Base-by-base conservation (phyloP, 2,797 vertebrate genomes). In the Chlorospingus flavigularis region DNA sequence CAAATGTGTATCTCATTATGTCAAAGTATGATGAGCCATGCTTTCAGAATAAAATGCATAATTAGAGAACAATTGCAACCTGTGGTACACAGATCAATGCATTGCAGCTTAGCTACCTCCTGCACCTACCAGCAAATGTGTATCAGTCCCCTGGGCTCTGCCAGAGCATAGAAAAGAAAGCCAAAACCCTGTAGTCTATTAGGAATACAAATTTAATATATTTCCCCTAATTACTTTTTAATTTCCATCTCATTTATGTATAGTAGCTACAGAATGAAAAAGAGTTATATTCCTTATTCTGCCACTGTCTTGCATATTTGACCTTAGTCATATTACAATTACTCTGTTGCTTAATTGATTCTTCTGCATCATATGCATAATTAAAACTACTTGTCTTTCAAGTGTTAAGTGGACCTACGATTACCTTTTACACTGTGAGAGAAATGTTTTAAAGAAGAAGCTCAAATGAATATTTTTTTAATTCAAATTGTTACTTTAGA, bases 181-280 rank as follows among this genome's bases (percentile, higher is more conserved):
- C 48, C 42, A 92, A 88, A 94, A 43, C 18, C 13, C 23, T 78
- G 50, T 58, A 83, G 35, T 80, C 81, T 43, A 67, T 90, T 94
- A 94, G 35, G 48, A 88, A 86, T 86, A 86, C 53, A 90, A 85
- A 92, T 91, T 85, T 50, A 80, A 85, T 92, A 57, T 77, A 75
- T 92, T 91, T 91, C 9, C 71, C n/a, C 54, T 94, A 91, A 96
- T 92, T 83, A 65, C 35, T 77, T 90, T 88, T 92, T 90, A 91
- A 94, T 92, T 79, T 90, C 72, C 61, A 77, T 90, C 72, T 90
- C 58, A 62, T 94, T 66, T 94, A 80, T 62, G 14, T 68, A 47
- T 47, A 88, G 61, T 39, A 77, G 16, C 35, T 83, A 47, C 35
- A 91, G 42, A 87, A 91, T 11, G 33, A 74, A 87, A 68, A 73